Base-by-base conservation (phyloP, 1,140 invertebrate species). In the Scaptodrosophila lebanonensis region DNA sequence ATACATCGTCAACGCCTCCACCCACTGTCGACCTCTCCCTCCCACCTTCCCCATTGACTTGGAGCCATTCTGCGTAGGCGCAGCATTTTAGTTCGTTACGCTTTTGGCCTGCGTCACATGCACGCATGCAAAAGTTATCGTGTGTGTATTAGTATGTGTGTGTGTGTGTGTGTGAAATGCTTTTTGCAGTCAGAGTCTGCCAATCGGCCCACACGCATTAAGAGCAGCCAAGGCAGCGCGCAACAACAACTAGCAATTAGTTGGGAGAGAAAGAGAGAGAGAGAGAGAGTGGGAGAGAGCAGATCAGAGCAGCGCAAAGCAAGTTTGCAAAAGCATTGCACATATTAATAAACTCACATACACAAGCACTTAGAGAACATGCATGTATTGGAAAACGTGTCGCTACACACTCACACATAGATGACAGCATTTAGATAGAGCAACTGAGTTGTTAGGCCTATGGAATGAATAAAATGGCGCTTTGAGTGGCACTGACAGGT, bases 291-390 rank as follows among this genome's bases (percentile, higher is more conserved):
- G 22, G 15, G 11, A 49, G 12, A 11, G n/a, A n/a, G 47, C 32
- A n/a, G 32, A 20, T 12, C 13, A 49, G 16, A 1, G 22, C 7
- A 16, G 9, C 18, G 20, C 17, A 20, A 50, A 47, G 54, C 53
- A 58, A 57, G 52, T 68, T 66, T 45, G 51, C 56, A 52, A 71
- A 65, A 68, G 59, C 63, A 69, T 70, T 70, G 63, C 58, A 67
- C 64, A 67, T 67, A 59, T 36, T 25, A 58, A 2, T 12, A 18
- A 7, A 43, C 35, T 15, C 39, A 18, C 35, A n/a, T 29, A 18
- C 27, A 30, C 9, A 38, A 17, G n/a, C n/a, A n/a, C n/a, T n/a
- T n/a, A n/a, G n/a, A n/a, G n/a, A n/a, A n/a, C n/a, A n/a, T n/a
- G n/a, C n/a, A n/a, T n/a, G n/a, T n/a, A n/a, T n/a, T n/a, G n/a